phyloP scores from a whole-genome alignment of 35 echinoderm and acorn worm species.

The Lytechinus variegatus region DNA sequence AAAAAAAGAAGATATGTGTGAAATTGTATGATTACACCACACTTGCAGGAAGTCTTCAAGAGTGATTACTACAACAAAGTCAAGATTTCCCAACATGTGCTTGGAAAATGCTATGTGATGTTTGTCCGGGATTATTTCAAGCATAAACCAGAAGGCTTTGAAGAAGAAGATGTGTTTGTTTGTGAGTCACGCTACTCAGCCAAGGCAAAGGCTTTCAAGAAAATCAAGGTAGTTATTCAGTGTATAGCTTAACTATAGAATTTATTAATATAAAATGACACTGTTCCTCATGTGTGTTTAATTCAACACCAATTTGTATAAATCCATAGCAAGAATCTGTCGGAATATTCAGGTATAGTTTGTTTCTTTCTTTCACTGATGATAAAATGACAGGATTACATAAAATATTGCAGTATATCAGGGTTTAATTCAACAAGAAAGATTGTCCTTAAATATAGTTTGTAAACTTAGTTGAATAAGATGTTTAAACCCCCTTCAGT shows the following conservation, averaged over 20 bases:
- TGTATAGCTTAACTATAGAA: background rate
- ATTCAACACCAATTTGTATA: too few relatives aligned
- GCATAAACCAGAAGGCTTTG: conserved; percentile 92
- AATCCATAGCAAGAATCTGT: too few relatives aligned
- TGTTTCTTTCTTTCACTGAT: too few relatives aligned
- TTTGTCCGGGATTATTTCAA: conserved; percentile 99
- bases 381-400: too few relatives aligned
- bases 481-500: background rate
- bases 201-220: conserved; percentile 99
- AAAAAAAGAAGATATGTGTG: background rate
- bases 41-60: conserved; percentile 92
- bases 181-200: conserved; percentile 97
- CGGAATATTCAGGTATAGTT: too few relatives aligned
- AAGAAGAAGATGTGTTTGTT: conserved; percentile 92
- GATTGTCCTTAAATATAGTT: background rate
- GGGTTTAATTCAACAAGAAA: background rate
- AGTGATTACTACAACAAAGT: conserved; percentile 99
- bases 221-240: conserved; percentile 84
- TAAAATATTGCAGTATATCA: background rate
- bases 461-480: background rate
- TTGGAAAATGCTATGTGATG: conserved; percentile 94
- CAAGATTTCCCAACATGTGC: conserved; percentile 95
- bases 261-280: background rate
- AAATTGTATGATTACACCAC: background rate
- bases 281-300: too few relatives aligned